A percentile compares a stretch with the other conserved stretches of the same genome.
Conservation (phyloP, 2,888 invertebrate genomes). For the Heliconius ismenius region DNA sequence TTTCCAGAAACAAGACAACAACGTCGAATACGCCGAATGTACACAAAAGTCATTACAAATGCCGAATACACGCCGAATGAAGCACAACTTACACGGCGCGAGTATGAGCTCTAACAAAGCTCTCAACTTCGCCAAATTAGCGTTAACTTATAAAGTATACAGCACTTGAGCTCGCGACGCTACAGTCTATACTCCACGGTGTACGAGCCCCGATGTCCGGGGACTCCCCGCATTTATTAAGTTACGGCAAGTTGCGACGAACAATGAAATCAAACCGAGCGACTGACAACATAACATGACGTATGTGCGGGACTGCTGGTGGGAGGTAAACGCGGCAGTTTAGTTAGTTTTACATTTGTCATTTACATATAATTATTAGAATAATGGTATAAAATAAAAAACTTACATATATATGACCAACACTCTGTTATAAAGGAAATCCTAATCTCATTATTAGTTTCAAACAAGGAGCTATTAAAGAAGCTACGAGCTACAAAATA, state of each 20-base stretch:
- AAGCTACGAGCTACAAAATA: not conserved
- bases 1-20: not conserved
- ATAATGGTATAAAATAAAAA: not conserved
- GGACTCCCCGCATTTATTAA: conserved; percentile 48
- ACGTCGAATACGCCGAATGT: not conserved
- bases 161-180: conserved; percentile 27
- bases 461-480: no score
- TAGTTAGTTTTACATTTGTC: not conserved
- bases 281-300: conserved; percentile 37
- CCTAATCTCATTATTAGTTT: no score
- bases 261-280: conserved; percentile 48
- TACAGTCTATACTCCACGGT: conserved; percentile 24
- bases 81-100: conserved; percentile 16
- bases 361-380: not conserved
- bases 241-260: conserved; percentile 49
- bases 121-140: conserved; percentile 23
- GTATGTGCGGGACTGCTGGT: conserved; percentile 30
- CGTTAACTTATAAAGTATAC: conserved; percentile 32
- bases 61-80: conserved; percentile 3
- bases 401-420: no score
- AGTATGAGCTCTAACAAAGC: conserved; percentile 22
- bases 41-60: conserved; percentile 1
- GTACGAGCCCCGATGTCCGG: conserved; percentile 45
- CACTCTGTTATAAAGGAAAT: no score
- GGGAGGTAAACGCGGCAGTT: not conserved